Evolutionary conservation across 2,113 vertebrate genomes (phyloP), one percentile per base, ranked within the genome.

Genomic region (Polyodon spathula): DNA sequence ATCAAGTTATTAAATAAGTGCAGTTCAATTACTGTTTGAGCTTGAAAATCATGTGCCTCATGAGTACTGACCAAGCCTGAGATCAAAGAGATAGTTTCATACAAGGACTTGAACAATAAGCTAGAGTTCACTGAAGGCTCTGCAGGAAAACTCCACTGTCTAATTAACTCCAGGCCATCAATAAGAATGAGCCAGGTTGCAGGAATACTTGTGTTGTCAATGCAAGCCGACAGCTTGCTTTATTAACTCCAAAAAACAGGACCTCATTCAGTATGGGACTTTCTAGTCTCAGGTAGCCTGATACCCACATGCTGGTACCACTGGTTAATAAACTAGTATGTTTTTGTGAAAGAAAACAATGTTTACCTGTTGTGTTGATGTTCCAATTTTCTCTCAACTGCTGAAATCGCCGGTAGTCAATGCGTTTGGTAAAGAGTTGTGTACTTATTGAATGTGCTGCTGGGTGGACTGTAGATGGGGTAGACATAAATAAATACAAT

Each of bases 151-250:
- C 54, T 61, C 53, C 64, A 63, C 55, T 60, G 62, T 64, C 69
- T 69, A 71, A 74, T 77, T 75, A 73, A 75, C 57, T 68, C 55
- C 55, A 73, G 74, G 72, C 63, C 63, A 61, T 64, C 56, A 40
- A 58, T 55, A 60, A 66, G 68, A 59, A 69, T 68, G 60, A 62
- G 66, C 63, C 70, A 63, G n/a, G 67, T 58, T 66, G 59, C 15
- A 48, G 48, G 61, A 56, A 52, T 52, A 62, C 54, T 61, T 17
- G 67, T 51, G 48, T 52, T 42, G 42, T 58, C 63, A 63, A 69
- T 64, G 53, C 59, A 59, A 67, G 68, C 56, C 62, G 69, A 66
- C 66, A 54, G n/a, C n/a, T 40, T 60, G 56, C 63, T 69, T 69
- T 64, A 46, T 40, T 59, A 64, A 63, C 8, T 44, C 43, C 8